Percentiles rank a stretch among this genome's conserved stretches.
Conservation (phyloP, 2,888 invertebrate genomes). For the Anarsia innoxiella region DNA sequence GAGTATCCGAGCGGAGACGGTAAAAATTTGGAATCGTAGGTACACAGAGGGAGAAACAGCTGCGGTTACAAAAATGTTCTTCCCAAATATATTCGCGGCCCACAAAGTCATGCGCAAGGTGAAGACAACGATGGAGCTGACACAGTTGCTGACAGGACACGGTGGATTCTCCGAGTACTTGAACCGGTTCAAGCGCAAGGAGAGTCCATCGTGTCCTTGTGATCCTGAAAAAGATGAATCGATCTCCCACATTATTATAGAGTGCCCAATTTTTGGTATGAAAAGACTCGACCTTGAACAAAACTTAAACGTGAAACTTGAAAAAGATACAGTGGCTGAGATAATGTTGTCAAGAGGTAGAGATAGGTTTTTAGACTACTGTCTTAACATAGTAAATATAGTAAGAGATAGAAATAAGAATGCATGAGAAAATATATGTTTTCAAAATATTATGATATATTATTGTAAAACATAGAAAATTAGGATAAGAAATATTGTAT, state of each 20-base stretch:
- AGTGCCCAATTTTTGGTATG: neutral
- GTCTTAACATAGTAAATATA: neutral
- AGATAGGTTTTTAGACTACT: neutral
- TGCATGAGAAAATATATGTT: neutral
- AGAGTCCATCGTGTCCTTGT: conserved; percentile 9
- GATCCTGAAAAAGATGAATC: neutral
- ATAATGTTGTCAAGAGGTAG: neutral
- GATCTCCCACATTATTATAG: neutral
- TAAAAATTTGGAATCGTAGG: neutral
- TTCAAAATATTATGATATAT: neutral
- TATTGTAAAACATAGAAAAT: neutral
- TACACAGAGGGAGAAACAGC: neutral
- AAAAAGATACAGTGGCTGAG: neutral
- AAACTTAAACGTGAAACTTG: neutral
- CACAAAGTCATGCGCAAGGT: neutral
- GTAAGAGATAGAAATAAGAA: neutral
- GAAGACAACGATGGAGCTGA: neutral
- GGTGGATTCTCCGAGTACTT: conserved; percentile 14
- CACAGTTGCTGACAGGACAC: conserved; percentile 10
- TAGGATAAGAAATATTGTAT: neutral
- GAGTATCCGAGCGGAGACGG: neutral
- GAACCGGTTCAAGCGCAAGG: conserved; percentile 9
- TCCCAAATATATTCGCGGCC: neutral
- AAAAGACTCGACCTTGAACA: neutral
- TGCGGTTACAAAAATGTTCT: neutral